phyloP scores from a whole-genome alignment of 2,113 vertebrate species.

The Pollimyrus isidori region DNA sequence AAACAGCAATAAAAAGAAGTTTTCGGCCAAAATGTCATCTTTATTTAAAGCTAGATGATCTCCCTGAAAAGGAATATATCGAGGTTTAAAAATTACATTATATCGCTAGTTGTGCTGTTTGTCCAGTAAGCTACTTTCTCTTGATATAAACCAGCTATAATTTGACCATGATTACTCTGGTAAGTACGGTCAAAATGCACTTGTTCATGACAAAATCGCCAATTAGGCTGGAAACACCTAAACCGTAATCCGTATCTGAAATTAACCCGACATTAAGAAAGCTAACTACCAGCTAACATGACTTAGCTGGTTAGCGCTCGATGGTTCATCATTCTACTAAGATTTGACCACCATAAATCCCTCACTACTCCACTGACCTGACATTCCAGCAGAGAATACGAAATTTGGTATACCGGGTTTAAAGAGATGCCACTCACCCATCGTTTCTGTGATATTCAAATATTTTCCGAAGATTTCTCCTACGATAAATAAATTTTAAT shows the following conservation, averaged over 20 bases:
- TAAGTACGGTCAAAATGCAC: not conserved
- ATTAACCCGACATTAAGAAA: not conserved
- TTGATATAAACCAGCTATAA: not conserved
- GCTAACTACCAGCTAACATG: not conserved
- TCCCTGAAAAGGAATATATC: not conserved
- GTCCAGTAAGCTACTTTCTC: not conserved
- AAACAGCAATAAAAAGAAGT: not conserved
- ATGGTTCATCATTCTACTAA: not conserved
- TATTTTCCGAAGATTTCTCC: not conserved
- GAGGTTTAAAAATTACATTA: not conserved
- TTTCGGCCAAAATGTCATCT: not conserved
- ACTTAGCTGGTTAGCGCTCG: not conserved
- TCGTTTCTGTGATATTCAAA: conserved; percentile 34
- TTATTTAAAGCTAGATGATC: not conserved
- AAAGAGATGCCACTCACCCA: conserved; percentile 51
- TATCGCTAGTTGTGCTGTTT: not conserved
- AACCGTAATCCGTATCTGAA: no score
- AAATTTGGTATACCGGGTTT: no score
- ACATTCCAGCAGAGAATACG: not conserved
- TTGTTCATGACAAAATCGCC: not conserved
- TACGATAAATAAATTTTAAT: conserved; percentile 35
- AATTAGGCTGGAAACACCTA: not conserved
- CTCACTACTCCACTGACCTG: not conserved
- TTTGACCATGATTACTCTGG: not conserved
- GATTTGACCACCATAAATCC: not conserved